These are phyloP conservation scores for Piprites chloris DNA, from an alignment of 2,113 vertebrate genomes.

Conservation along the genomic window DNA sequence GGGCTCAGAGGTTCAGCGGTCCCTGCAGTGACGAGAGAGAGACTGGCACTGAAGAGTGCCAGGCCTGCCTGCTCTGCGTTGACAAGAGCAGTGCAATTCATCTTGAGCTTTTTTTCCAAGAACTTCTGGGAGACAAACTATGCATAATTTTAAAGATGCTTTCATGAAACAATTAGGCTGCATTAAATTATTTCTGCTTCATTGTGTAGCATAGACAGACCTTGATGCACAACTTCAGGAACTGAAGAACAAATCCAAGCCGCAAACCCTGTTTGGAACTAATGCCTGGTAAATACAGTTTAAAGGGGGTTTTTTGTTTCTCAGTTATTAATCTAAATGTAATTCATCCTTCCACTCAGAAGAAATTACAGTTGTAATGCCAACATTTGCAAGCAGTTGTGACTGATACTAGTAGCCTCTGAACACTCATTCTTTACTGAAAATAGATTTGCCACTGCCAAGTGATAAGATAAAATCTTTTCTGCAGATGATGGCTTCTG, in stretches of 20 bases:
- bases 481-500: background rate
- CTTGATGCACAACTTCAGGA: background rate
- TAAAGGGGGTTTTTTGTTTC: background rate
- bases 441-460: conserved; percentile 26
- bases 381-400: background rate
- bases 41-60: fast-evolving
- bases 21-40: fast-evolving
- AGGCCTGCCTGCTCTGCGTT: background rate
- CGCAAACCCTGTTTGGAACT: background rate
- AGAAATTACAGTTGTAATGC: background rate
- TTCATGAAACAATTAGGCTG: conserved; percentile 10
- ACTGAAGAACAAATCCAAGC: background rate
- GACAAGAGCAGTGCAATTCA: background rate
- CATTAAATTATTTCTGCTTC: background rate
- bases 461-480: conserved; percentile 9
- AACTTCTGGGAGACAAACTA: conserved; percentile 7
- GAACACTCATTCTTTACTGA: conserved; percentile 4
- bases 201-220: background rate
- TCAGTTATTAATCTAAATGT: conserved; percentile 6
- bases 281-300: background rate
- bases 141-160: conserved; percentile 11
- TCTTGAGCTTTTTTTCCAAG: background rate
- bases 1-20: fast-evolving
- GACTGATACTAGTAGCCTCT: conserved; percentile 12
- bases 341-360: conserved; percentile 9